Evolutionary conservation across 92 coral and sea anemone genomes (phyloP), one percentile per base, ranked within the genome.

Genomic region (Umimayanthus kanabou): DNA sequence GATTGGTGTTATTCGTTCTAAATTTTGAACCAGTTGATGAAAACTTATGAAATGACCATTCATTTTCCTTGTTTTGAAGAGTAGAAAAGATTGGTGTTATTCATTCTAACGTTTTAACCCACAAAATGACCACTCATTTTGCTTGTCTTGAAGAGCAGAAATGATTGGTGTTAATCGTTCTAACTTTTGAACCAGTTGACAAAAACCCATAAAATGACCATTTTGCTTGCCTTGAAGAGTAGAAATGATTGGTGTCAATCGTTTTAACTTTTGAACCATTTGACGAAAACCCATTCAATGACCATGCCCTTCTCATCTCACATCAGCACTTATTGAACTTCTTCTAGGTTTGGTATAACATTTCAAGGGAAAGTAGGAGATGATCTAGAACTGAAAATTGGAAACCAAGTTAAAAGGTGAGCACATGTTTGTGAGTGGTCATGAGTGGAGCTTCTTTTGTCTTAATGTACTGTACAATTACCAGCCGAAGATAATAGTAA

Each of bases 341-440:
- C 49, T 82, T 72, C 9, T 73, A 96, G 99, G 87, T 96, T 95
- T 87, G 99, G 99, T 28, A 88, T 96, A 14, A 96, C 98, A 22
- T 96, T 90, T 87, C 92, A 77, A 77, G 99, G 99, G 37, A 96
- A 92, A 79, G 57, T 88, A 29, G 99, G 96, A 67, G 99, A 96
- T 78, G 96, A 93, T 81, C 87, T 95, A 89, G 94, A 93, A 87
- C 94, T 96, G 64, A 92, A 85, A 87, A 89, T 93, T 85, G 91
- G 80, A 73, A 91, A 90, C 80, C 79, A 84, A 64, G 86, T 89
- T 15, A 90, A 93, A 71, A 92, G 97, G 99, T 96, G 25, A 88
- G 90, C 66, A 4, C 29, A 29, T 23, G 43, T 65, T 75, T 55
- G 25, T 53, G 47, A 26, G 29, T 83, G 30, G 74, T 26, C 5